Conservation (phyloP, 1,140 invertebrate species). For the Nephotettix cincticeps region DNA sequence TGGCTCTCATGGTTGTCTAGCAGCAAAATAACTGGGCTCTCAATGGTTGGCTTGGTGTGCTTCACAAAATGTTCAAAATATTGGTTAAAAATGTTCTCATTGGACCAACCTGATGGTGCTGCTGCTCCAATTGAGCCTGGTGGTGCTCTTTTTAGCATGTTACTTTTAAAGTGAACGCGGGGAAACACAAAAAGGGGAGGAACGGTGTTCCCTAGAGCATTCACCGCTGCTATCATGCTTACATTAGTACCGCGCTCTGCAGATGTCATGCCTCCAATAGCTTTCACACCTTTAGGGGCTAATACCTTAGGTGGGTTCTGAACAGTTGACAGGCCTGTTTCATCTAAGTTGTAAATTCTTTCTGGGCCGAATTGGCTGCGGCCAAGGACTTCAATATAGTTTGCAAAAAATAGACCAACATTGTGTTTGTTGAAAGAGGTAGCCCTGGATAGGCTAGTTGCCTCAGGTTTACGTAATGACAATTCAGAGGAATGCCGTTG, state of each 20-base stretch:
- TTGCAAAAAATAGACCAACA: constrained; percentile 46
- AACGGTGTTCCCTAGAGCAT: constrained; percentile 35
- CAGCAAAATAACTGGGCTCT: constrained; percentile 46
- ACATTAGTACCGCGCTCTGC: constrained; percentile 16
- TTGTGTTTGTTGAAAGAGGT: constrained; percentile 51
- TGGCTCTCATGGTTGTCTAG: constrained; percentile 47
- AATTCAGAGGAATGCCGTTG: constrained; percentile 42
- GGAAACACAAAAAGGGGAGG: constrained; percentile 50
- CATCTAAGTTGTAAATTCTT: constrained; percentile 48
- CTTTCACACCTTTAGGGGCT: constrained; percentile 34
- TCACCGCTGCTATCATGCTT: constrained; percentile 22
- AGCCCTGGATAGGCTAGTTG: constrained; percentile 47
- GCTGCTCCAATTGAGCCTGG: constrained; percentile 42
- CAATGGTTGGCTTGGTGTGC: constrained; percentile 33
- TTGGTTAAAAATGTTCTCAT: no score
- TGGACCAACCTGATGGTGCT: constrained; percentile 47
- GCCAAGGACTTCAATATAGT: constrained; percentile 33
- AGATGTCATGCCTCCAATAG: constrained; percentile 37
- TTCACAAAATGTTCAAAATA: constrained; percentile 42
- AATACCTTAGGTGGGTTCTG: constrained; percentile 44
- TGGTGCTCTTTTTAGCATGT: constrained; percentile 33
- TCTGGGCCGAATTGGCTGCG: constrained; percentile 1
- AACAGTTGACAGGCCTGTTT: constrained; percentile 46
- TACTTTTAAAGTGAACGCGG: no score
- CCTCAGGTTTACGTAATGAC: constrained; percentile 47